Evolutionary conservation across 1,140 invertebrate genomes (phyloP).

Genomic region (Lethocerus indicus): DNA sequence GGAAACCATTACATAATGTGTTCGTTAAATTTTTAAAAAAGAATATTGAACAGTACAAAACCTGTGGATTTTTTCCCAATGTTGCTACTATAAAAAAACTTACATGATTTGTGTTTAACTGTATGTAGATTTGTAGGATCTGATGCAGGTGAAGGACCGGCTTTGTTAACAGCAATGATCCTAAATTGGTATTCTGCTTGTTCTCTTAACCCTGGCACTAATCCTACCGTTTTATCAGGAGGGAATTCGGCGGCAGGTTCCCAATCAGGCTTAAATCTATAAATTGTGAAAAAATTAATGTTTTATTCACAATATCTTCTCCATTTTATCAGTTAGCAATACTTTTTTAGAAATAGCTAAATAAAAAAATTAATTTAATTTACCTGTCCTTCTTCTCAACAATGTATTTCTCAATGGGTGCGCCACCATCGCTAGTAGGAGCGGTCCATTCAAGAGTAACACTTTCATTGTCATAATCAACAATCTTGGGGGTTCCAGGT

Average conservation of each 20-base stretch:
- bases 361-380: slow-evolving; percentile 4
- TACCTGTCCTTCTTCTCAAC: slow-evolving; percentile 89
- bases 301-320: not conserved
- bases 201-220: slow-evolving; percentile 76
- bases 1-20: too few relatives aligned
- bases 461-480: slow-evolving; percentile 84
- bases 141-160: slow-evolving; percentile 81
- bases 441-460: slow-evolving; percentile 87
- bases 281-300: not conserved
- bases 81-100: slow-evolving; percentile 29
- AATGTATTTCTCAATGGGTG: slow-evolving; percentile 90
- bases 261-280: slow-evolving; percentile 52
- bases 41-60: too few relatives aligned
- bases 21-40: too few relatives aligned
- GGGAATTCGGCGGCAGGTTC: slow-evolving; percentile 62
- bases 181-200: slow-evolving; percentile 90
- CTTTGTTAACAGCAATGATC: slow-evolving; percentile 91
- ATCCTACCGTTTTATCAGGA: slow-evolving; percentile 54
- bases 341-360: slow-evolving; percentile 2
- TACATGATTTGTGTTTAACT: slow-evolving; percentile 75
- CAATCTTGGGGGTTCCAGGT: slow-evolving; percentile 76
- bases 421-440: slow-evolving; percentile 84
- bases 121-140: slow-evolving; percentile 84
- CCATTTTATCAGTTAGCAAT: too few relatives aligned
- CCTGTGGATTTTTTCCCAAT: too few relatives aligned